Evolutionary conservation across 2,797 vertebrate genomes (phyloP), one percentile per base, ranked within the genome.

Genomic region (Pseudomugil tenellus): DNA sequence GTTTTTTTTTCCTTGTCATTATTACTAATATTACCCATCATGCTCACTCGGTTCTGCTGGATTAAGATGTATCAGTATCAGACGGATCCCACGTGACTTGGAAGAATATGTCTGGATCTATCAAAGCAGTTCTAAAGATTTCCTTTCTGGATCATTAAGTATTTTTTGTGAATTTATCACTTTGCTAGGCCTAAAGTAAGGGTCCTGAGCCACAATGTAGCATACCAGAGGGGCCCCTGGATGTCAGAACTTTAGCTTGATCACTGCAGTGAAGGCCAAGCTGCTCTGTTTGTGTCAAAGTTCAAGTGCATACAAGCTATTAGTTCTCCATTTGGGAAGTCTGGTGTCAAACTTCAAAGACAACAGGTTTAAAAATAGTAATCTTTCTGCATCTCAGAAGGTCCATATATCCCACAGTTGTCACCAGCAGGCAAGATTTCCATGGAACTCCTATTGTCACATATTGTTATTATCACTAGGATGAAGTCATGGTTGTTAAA

Each of bases 1-100:
- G 54, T 43, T 71, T 78, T 60, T 64, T 71, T 3, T 3, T 77
- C 63, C 63, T 51, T 34, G 60, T 54, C 16, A 60, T 77, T 77
- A 74, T 75, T 63, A 63, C 63, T 74, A 43, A 31, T 58, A 13
- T 53, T 49, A 59, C 63, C 76, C 56, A 69, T 19, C 57, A 28
- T 5, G 51, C 16, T 60, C 0, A 46, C 14, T 35, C 17, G 0
- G 37, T 19, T 57, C 35, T 63, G 21, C 62, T 60, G 56, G 67
- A 12, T 29, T 41, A 29, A 63, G 60, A 63, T 21, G 39, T 53
- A 53, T 58, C 25, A 2, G 39, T 54, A 7, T 6, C 62, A 41
- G 37, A 17, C 16, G 12, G 16, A 5, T 41, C 5, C 13, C 16
- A 41, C 6, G 16, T 41, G 6, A 4, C 37, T 41, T 13, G 4